These are phyloP conservation scores for Ernsta delagoae DNA, from an alignment of 2,888 invertebrate genomes.

Conservation along the genomic window DNA sequence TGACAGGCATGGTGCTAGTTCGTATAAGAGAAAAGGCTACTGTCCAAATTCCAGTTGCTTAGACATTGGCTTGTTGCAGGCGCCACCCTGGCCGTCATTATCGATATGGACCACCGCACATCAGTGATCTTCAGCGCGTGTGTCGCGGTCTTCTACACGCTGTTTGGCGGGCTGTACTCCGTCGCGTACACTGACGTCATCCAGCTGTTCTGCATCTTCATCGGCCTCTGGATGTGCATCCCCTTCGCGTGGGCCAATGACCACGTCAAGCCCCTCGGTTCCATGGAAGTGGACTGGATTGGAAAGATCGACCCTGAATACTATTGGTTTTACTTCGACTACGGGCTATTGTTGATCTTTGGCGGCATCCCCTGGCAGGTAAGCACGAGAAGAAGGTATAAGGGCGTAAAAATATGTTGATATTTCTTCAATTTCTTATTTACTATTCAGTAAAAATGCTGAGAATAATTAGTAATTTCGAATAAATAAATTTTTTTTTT, in stretches of 20 bases:
- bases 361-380: constrained; percentile 99
- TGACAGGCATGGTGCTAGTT: no score
- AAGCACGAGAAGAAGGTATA: constrained; percentile 38
- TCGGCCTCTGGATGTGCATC: constrained; percentile 99
- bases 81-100: constrained; percentile 98
- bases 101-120: constrained; percentile 96
- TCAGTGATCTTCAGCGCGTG: constrained; percentile 98
- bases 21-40: no score
- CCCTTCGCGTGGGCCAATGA: constrained; percentile 97
- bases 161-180: constrained; percentile 98
- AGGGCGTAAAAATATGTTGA: no score
- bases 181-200: constrained; percentile 99
- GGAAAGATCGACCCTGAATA: constrained; percentile 90
- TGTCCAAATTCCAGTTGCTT: no score
- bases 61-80: no score
- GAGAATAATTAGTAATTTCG: no score
- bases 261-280: constrained; percentile 92
- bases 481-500: no score
- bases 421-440: no score
- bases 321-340: constrained; percentile 94
- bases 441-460: no score
- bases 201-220: constrained; percentile 98
- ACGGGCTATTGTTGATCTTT: constrained; percentile 94
- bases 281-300: constrained; percentile 95
- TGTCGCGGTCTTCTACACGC: constrained; percentile 98